phyloP scores from a whole-genome alignment of 2,888 invertebrate species.

The Beris morrisii region DNA sequence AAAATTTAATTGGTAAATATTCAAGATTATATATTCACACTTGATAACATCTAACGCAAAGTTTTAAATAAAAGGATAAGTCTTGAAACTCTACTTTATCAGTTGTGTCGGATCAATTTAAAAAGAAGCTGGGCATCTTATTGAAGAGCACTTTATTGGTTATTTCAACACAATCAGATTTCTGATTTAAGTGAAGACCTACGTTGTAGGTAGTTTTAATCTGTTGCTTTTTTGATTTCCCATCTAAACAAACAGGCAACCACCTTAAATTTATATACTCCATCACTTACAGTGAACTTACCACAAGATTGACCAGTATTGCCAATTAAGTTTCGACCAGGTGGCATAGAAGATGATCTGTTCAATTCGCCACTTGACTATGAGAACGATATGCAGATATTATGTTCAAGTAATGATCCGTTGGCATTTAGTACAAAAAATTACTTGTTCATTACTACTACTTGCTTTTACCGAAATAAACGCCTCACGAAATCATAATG shows the following conservation, averaged over 20 bases:
- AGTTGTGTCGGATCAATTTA: constrained; percentile 23
- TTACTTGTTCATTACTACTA: not conserved
- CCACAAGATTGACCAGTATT: not conserved
- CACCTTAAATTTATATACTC: not conserved
- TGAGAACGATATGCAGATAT: constrained; percentile 35
- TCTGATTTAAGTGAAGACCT: constrained; percentile 5
- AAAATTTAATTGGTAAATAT: no score
- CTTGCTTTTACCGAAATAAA: not conserved
- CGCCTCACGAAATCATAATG: not conserved
- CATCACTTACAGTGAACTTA: not conserved
- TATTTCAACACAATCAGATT: constrained; percentile 23
- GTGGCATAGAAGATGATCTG: not conserved
- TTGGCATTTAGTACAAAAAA: not conserved
- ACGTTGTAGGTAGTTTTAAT: constrained; percentile 3
- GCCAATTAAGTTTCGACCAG: not conserved
- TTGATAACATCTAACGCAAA: no score
- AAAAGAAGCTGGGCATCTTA: constrained; percentile 17
- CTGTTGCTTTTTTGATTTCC: constrained; percentile 27
- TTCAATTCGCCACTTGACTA: constrained; percentile 32
- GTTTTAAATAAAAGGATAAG: no score
- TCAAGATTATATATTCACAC: no score
- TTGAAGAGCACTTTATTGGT: constrained; percentile 7
- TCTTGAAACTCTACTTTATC: no score
- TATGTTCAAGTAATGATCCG: constrained; percentile 12
- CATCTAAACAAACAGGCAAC: constrained; percentile 26